phyloP scores from a whole-genome alignment of 2,113 vertebrate genomes.

The Trogon melanurus region DNA sequence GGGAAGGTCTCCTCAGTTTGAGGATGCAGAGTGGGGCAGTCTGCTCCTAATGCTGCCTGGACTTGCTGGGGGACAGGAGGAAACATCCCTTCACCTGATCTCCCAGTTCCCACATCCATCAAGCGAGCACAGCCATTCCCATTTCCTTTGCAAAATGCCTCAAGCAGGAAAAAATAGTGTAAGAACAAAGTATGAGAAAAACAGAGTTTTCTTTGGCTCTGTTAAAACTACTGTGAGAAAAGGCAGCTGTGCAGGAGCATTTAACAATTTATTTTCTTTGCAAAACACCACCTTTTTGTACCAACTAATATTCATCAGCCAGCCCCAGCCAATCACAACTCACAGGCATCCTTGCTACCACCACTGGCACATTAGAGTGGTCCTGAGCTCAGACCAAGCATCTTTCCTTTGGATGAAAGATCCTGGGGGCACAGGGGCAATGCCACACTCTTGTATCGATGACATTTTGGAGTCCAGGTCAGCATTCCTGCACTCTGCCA shows the following conservation, averaged over 20 bases:
- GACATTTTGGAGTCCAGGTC: not conserved
- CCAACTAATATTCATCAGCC: not conserved
- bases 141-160: conserved; percentile 34
- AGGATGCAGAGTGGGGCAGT: not conserved
- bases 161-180: conserved; percentile 7
- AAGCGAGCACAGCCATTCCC: not conserved
- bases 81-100: conserved; percentile 21
- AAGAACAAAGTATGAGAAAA: not conserved
- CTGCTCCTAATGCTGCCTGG: not conserved
- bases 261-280: not conserved
- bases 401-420: not conserved
- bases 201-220: not conserved
- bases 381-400: not conserved
- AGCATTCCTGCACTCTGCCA: not conserved
- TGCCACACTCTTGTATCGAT: accelerated
- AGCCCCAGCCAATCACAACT: not conserved
- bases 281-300: not conserved
- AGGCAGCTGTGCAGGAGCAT: not conserved
- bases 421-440: not conserved
- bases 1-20: not conserved
- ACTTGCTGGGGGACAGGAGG: not conserved
- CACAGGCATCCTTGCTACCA: not conserved
- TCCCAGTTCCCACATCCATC: conserved; percentile 31
- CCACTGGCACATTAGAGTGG: no score
- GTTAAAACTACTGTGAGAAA: not conserved